These are phyloP conservation scores for Thaleichthys pacificus DNA, from an alignment of 2,797 vertebrate genomes.

Conservation along the genomic window DNA sequence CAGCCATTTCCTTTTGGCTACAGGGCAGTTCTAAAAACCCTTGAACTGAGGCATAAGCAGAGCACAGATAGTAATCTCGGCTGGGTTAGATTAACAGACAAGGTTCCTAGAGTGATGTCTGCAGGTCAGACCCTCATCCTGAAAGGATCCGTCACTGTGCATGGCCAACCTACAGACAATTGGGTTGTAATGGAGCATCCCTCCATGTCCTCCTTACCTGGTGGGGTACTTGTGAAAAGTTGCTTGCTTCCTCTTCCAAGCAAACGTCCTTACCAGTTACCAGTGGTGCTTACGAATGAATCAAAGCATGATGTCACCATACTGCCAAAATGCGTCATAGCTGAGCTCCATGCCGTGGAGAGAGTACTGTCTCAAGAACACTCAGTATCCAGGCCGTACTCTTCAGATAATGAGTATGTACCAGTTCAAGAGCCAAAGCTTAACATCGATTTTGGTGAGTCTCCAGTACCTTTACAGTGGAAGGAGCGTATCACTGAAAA, in stretches of 20 bases:
- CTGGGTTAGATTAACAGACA: neutral
- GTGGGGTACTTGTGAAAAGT: neutral
- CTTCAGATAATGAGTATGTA: too few relatives aligned
- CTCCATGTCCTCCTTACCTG: neutral
- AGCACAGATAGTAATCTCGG: neutral
- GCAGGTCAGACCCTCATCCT: neutral
- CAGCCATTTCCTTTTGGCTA: neutral
- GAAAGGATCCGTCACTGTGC: neutral
- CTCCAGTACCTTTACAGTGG: neutral
- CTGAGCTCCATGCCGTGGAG: constrained; percentile 2
- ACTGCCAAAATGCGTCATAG: neutral
- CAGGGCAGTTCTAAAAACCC: neutral
- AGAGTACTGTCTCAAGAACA: neutral
- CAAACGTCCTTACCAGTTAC: neutral
- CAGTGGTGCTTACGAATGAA: neutral
- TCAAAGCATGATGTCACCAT: neutral
- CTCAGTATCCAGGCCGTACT: too few relatives aligned
- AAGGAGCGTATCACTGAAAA: neutral
- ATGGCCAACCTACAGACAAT: neutral
- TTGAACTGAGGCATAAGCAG: neutral
- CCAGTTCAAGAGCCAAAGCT: neutral
- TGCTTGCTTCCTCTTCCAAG: neutral
- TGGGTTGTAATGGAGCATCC: neutral
- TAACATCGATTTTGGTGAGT: constrained; percentile 1
- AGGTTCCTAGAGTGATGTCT: neutral